Evolutionary conservation across 1,140 invertebrate genomes (phyloP).

Genomic region (Conopomorpha cramerella): DNA sequence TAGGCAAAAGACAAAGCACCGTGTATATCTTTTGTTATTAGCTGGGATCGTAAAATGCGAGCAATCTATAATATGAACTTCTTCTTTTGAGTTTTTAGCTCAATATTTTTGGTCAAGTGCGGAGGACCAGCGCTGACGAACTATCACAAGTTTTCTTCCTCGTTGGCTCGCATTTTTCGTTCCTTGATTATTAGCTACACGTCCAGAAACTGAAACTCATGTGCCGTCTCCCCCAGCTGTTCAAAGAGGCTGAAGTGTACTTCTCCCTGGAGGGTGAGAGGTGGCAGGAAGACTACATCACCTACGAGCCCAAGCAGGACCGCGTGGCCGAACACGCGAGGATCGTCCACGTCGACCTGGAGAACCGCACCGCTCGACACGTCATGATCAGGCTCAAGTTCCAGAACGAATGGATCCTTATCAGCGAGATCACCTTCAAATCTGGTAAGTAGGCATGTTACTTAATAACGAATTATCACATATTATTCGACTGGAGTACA

Average conservation of each 20-base stretch:
- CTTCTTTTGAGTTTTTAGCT: no score
- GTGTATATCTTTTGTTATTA: no score
- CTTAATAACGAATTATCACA: neutral
- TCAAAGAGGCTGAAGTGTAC: conserved; percentile 71
- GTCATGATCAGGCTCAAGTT: conserved; percentile 80
- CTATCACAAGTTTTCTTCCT: no score
- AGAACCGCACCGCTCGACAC: conserved; percentile 75
- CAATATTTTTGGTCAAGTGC: no score
- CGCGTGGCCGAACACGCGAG: conserved; percentile 68
- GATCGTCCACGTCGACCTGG: conserved; percentile 73
- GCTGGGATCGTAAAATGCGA: no score
- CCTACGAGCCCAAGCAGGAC: conserved; percentile 60
- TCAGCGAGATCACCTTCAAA: conserved; percentile 84
- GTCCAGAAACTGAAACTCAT: neutral
- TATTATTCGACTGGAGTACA: neutral
- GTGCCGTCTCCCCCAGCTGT: conserved; percentile 65
- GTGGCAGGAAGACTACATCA: conserved; percentile 65
- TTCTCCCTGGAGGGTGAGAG: conserved; percentile 80
- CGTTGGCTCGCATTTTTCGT: no score
- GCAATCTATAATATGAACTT: no score
- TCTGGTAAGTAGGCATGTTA: conserved; percentile 63
- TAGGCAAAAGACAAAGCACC: no score
- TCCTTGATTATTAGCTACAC: neutral
- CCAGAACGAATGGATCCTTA: conserved; percentile 83
- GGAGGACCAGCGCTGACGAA: no score